Conservation (phyloP, 92 coral and sea anemone genomes). For the Pocillopora meandrina region DNA sequence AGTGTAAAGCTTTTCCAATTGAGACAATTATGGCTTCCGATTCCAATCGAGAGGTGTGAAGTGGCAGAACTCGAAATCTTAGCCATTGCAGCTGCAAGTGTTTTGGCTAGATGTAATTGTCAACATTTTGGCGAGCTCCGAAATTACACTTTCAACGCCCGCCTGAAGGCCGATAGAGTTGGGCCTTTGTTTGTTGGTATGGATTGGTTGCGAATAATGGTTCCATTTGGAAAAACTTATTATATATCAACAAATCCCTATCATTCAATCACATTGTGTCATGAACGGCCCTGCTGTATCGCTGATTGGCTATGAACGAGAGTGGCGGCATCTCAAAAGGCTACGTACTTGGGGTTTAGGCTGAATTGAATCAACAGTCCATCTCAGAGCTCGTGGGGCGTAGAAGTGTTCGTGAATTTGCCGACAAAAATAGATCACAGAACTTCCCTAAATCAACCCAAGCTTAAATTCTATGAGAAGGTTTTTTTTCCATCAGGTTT, state of each 20-base stretch:
- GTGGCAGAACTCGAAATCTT: slow-evolving; percentile 42
- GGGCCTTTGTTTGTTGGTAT: slow-evolving; percentile 71
- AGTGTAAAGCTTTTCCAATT: slow-evolving; percentile 40
- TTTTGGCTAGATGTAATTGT: slow-evolving; percentile 57
- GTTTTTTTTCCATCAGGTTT: slow-evolving; percentile 65
- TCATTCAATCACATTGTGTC: slow-evolving; percentile 97
- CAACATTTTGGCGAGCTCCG: slow-evolving; percentile 59
- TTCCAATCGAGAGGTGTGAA: slow-evolving; percentile 87
- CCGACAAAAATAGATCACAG: slow-evolving; percentile 29
- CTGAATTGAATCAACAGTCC: slow-evolving; percentile 78
- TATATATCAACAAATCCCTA: slow-evolving; percentile 98
- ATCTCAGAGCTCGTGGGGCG: slow-evolving; percentile 69
- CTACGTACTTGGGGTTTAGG: slow-evolving; percentile 73
- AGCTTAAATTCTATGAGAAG: slow-evolving; percentile 54
- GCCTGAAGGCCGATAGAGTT: slow-evolving; percentile 65
- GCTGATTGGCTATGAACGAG: slow-evolving; percentile 80
- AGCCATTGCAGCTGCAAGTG: slow-evolving; percentile 49
- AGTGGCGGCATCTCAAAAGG: slow-evolving; percentile 96
- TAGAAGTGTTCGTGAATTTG: slow-evolving; percentile 43
- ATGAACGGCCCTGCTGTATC: slow-evolving; percentile 64
- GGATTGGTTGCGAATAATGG: slow-evolving; percentile 90
- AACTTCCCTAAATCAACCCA: slow-evolving; percentile 34
- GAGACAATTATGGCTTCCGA: slow-evolving; percentile 83
- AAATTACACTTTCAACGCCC: slow-evolving; percentile 61
- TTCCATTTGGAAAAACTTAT: slow-evolving; percentile 97